Evolutionary conservation across 2,113 vertebrate species (phyloP).

Genomic region (Spermophilus dauricus): DNA sequence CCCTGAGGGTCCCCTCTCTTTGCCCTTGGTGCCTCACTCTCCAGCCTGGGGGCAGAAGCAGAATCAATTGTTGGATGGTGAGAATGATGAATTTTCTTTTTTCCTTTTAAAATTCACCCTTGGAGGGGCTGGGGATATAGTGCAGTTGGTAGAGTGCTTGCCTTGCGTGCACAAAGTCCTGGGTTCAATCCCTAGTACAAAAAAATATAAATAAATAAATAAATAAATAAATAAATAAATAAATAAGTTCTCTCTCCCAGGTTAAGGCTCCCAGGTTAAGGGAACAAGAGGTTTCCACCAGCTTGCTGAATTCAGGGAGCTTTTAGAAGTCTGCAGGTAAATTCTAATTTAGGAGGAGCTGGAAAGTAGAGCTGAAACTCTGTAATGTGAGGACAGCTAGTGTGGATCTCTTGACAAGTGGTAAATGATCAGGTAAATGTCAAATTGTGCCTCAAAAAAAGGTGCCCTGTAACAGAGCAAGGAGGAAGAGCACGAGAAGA

Average conservation of each 20-base stretch:
- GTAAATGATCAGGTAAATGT: neutral
- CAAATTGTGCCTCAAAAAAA: neutral
- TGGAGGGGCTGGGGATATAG: too few species aligned
- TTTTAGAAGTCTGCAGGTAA: neutral
- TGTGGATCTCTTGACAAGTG: neutral
- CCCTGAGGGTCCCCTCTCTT: too few species aligned
- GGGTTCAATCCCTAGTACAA: too few species aligned
- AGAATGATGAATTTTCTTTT: neutral
- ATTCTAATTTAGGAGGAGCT: neutral
- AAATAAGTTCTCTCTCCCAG: too few species aligned
- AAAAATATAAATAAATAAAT: too few species aligned
- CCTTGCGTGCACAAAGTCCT: too few species aligned
- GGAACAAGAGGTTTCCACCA: neutral
- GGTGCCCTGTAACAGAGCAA: neutral
- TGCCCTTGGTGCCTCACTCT: neutral
- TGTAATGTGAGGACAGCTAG: neutral
- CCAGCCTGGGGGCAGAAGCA: neutral
- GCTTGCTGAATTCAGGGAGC: neutral
- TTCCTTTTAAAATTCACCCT: neutral
- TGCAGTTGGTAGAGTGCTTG: too few species aligned
- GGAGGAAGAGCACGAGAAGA: too few species aligned
- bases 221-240: too few species aligned
- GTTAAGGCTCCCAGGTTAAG: neutral
- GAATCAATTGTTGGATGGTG: neutral
- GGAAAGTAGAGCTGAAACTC: neutral